Percentiles rank a stretch among this genome's conserved stretches.
These are phyloP conservation scores for Bungarus multicinctus DNA, from an alignment of 2,113 vertebrate genomes.

Conservation along the genomic window DNA sequence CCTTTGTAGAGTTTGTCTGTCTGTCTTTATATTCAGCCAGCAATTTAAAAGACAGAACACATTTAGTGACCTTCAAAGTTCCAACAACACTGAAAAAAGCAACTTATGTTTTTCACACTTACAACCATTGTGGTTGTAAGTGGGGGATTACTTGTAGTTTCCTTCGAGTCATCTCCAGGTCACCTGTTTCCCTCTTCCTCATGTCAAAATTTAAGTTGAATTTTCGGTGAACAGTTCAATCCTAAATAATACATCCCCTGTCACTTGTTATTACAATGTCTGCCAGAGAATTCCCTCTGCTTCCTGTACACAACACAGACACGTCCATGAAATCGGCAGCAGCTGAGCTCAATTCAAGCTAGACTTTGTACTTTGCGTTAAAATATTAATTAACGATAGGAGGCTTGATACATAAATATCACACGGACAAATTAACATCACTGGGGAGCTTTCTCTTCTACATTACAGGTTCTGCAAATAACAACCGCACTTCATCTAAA, in stretches of 20 bases:
- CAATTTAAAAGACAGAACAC: too few species aligned
- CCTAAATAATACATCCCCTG: neutral
- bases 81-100: too few species aligned
- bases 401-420: neutral
- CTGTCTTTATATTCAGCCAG: too few species aligned
- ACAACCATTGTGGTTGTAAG: too few species aligned
- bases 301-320: neutral
- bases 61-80: too few species aligned
- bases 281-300: neutral
- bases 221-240: neutral
- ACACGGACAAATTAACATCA: neutral
- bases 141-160: neutral
- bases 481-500: neutral
- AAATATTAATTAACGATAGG: neutral
- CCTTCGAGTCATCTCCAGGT: neutral
- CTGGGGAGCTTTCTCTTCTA: neutral
- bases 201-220: neutral
- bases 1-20: too few species aligned
- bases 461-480: neutral
- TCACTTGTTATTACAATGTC: neutral
- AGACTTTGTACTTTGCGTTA: neutral
- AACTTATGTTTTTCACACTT: too few species aligned
- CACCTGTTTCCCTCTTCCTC: neutral
- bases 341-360: neutral
- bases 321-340: neutral